These are phyloP conservation scores for Boloria selene DNA, from an alignment of 2,888 invertebrate species.

Conservation along the genomic window DNA sequence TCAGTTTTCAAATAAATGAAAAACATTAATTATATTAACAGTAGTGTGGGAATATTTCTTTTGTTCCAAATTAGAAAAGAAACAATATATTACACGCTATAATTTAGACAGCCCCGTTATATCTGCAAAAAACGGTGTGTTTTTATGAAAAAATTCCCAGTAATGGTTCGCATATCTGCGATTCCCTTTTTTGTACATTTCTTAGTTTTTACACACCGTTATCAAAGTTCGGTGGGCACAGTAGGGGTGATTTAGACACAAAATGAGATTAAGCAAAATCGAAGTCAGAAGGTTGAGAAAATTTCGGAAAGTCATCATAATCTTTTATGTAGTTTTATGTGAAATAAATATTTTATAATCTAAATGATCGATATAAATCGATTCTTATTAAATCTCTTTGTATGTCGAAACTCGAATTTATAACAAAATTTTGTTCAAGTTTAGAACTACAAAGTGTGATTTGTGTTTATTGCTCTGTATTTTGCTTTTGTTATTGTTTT, in stretches of 20 bases:
- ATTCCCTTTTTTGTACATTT: slow-evolving; percentile 58
- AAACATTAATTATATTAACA: slow-evolving; percentile 38
- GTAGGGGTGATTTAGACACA: slow-evolving; percentile 56
- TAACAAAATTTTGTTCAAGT: too few species aligned
- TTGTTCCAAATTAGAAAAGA: slow-evolving; percentile 54
- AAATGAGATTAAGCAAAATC: slow-evolving; percentile 34
- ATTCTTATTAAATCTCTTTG: too few species aligned
- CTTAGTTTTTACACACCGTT: slow-evolving; percentile 56
- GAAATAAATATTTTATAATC: not conserved
- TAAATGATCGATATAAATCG: too few species aligned
- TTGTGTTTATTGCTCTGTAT: too few species aligned
- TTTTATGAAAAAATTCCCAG: slow-evolving; percentile 53
- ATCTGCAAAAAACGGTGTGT: slow-evolving; percentile 55
- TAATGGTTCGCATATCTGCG: slow-evolving; percentile 76
- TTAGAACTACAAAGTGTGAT: not conserved
- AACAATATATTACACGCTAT: slow-evolving; percentile 78
- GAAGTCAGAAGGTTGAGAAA: slow-evolving; percentile 13
- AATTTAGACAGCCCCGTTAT: slow-evolving; percentile 74
- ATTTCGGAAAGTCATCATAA: slow-evolving; percentile 29
- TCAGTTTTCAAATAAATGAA: not conserved
- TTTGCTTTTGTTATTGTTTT: not conserved
- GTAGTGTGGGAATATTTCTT: slow-evolving; percentile 69
- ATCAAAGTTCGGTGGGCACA: slow-evolving; percentile 70
- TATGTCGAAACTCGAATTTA: too few species aligned
- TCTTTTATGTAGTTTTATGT: slow-evolving; percentile 21